phyloP scores from a whole-genome alignment of 2,888 invertebrate genomes.

The Corythucha ciliata region DNA sequence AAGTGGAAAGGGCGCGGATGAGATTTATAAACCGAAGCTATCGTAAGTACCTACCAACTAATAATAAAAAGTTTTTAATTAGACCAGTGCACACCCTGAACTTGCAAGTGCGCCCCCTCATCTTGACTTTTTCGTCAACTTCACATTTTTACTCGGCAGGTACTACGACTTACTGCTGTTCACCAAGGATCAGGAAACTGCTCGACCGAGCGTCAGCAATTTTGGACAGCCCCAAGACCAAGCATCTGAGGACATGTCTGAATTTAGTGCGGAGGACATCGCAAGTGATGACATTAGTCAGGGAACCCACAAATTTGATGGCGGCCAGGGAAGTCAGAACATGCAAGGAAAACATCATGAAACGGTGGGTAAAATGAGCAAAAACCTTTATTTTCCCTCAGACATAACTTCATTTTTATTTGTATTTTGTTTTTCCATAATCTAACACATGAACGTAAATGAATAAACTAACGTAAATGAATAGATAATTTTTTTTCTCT shows the following conservation, averaged over 20 bases:
- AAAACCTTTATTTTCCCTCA: no score
- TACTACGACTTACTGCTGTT: slow-evolving; percentile 7
- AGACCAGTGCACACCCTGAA: background rate
- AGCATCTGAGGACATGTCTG: slow-evolving; percentile 5
- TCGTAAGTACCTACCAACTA: background rate
- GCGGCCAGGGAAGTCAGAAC: no score
- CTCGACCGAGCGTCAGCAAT: slow-evolving; percentile 5
- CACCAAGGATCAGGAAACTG: slow-evolving; percentile 8
- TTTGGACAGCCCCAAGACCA: background rate
- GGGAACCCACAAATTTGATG: background rate
- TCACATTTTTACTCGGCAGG: slow-evolving; percentile 4
- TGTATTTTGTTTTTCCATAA: no score
- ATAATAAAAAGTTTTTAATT: slow-evolving; percentile 4
- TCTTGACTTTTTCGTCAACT: slow-evolving; percentile 4
- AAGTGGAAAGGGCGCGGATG: no score
- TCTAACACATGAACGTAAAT: no score
- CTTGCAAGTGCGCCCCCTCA: slow-evolving; percentile 4
- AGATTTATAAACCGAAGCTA: no score
- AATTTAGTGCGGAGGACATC: slow-evolving; percentile 3
- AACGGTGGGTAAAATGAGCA: no score
- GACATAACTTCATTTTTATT: no score
- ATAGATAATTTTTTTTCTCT: no score
- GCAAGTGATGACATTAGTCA: background rate
- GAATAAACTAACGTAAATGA: no score
- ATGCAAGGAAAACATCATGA: no score